Evolutionary conservation across 2,888 invertebrate species (phyloP).

Genomic region (Hirtodrosophila cameraria): DNA sequence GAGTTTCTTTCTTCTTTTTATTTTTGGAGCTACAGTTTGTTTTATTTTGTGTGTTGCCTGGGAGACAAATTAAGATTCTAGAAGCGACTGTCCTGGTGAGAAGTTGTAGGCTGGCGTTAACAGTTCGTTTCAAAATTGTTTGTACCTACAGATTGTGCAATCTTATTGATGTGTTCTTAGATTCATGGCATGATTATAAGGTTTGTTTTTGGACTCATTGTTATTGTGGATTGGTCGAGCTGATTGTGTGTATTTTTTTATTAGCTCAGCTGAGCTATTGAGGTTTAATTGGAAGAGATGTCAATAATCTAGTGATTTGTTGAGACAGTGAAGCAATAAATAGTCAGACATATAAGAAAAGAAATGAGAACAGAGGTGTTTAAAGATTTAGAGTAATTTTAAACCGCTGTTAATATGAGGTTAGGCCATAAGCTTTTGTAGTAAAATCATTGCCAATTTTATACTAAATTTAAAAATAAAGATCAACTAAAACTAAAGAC

Average conservation of each 20-base stretch:
- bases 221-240: conserved; percentile 26
- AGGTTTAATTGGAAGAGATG: conserved; percentile 33
- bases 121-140: conserved; percentile 47
- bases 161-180: conserved; percentile 19
- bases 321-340: conserved; percentile 35
- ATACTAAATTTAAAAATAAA: too few relatives aligned
- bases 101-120: conserved; percentile 72
- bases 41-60: conserved; percentile 4
- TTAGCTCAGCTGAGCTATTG: conserved; percentile 32
- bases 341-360: conserved; percentile 18
- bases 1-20: conserved; percentile 23
- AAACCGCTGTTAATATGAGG: too few relatives aligned
- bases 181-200: conserved; percentile 27
- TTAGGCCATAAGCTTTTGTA: too few relatives aligned
- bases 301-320: conserved; percentile 40
- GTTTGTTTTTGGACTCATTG: conserved; percentile 16
- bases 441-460: too few relatives aligned
- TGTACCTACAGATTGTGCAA: conserved; percentile 25
- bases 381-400: not conserved
- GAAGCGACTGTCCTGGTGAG: conserved; percentile 45
- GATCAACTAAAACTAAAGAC: too few relatives aligned
- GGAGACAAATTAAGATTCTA: conserved; percentile 56
- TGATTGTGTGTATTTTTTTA: conserved; percentile 33
- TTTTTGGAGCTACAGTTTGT: conserved; percentile 44
- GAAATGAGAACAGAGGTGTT: not conserved